Evolutionary conservation across 2,888 invertebrate species (phyloP).

Genomic region (Lepidochitona cinerea): DNA sequence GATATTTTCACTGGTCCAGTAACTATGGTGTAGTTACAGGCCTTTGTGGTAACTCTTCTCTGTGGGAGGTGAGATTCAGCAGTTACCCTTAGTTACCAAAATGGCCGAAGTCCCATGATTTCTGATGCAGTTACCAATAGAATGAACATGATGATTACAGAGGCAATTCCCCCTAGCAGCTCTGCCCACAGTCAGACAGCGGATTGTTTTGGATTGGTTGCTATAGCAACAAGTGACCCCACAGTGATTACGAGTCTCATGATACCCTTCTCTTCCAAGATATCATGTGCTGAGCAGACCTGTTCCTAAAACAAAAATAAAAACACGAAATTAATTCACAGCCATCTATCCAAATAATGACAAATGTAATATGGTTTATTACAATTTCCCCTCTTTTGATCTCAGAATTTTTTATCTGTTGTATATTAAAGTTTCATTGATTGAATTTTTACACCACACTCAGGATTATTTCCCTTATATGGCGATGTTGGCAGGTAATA

Average conservation of each 20-base stretch:
- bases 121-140: conserved; percentile 41
- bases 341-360: too few species aligned
- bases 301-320: conserved; percentile 78
- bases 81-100: conserved; percentile 15
- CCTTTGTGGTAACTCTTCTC: not conserved
- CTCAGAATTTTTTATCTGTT: too few species aligned
- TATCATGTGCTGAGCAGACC: conserved; percentile 91
- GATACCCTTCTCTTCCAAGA: conserved; percentile 87
- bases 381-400: too few species aligned
- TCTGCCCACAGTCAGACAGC: conserved; percentile 44
- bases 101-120: conserved; percentile 38
- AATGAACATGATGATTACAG: conserved; percentile 36
- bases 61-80: not conserved
- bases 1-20: too few species aligned
- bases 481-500: too few species aligned
- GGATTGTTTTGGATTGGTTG: conserved; percentile 50
- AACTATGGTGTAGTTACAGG: too few species aligned
- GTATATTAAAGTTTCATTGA: too few species aligned
- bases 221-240: conserved; percentile 79
- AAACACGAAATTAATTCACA: not conserved
- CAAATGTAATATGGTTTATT: too few species aligned
- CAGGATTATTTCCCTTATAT: too few species aligned
- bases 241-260: conserved; percentile 92
- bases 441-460: too few species aligned
- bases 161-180: conserved; percentile 43